A percentile compares a stretch with the other conserved stretches of the same genome.
Conservation (phyloP, 2,888 invertebrate species). For the Temnothorax unifasciatus region DNA sequence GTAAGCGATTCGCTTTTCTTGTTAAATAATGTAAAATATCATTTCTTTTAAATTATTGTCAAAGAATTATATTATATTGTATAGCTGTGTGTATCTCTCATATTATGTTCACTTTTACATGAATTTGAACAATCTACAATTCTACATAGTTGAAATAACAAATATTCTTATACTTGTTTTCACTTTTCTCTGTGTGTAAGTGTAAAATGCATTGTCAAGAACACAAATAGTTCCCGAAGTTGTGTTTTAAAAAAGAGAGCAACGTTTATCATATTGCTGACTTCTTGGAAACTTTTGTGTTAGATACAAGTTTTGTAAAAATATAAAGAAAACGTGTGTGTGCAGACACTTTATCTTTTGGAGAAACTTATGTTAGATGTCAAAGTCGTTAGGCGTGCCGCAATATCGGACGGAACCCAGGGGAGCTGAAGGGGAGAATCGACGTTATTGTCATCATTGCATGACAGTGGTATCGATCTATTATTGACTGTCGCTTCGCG, state of each 20-base stretch:
- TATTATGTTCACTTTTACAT: background rate
- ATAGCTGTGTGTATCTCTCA: background rate
- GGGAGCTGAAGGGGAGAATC: constrained; percentile 41
- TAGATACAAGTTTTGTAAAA: constrained; percentile 47
- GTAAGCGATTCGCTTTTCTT: background rate
- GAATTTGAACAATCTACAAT: background rate
- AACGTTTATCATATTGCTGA: constrained; percentile 39
- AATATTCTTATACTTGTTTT: background rate
- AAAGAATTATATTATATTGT: background rate
- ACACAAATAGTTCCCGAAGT: constrained; percentile 30
- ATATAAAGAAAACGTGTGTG: constrained; percentile 36
- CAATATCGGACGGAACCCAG: constrained; percentile 47
- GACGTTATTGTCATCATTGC: constrained; percentile 65
- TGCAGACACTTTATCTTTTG: constrained; percentile 21
- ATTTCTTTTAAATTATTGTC: background rate
- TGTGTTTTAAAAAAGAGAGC: constrained; percentile 4
- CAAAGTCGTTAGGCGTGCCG: constrained; percentile 39
- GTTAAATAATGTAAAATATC: background rate
- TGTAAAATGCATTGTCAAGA: constrained; percentile 21
- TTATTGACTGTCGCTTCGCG: constrained; percentile 68
- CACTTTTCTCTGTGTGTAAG: constrained; percentile 1
- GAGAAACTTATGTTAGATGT: constrained; percentile 49
- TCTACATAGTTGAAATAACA: background rate
- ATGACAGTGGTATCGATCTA: constrained; percentile 67
- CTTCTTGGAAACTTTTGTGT: constrained; percentile 35